Evolutionary conservation across 2,888 invertebrate species (phyloP), one percentile per base, ranked within the genome.

Genomic region (Athalia cordata): DNA sequence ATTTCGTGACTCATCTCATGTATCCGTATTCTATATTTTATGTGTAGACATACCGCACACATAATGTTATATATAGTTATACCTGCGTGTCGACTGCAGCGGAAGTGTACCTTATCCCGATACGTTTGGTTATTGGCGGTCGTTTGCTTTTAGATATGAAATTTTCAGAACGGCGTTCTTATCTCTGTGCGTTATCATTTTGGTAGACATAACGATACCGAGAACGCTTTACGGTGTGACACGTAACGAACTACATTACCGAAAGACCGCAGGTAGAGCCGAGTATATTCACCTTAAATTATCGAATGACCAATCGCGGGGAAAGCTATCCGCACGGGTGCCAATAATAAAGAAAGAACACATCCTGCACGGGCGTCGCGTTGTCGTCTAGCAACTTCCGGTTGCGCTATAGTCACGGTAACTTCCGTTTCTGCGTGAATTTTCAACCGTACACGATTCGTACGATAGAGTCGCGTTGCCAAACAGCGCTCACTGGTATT

Each of bases 361-460:
- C 11, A n/a, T 7, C 61, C 61, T 15, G 13, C 13, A n/a, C 61
- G 3, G 0, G 3, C 61, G 13, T 15, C 13, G 47, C 11, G 13
- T 49, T 9, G 45, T 49, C 49, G 8, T 66, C 66, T 45, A 3
- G 50, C 68, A 50, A 7, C 13, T 52, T 4, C 55, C 52, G 52
- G 13, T 29, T 9, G 29, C 29, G 55, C 15, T 50, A 68, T 29
- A n/a, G 29, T 2, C 43, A 29, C 49, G n/a, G 13, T 6, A 15
- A 50, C 68, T 68, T 72, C 72, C 72, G 57, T 43, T 72, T n/a
- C 59, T 57, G 45, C 72, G 72, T 59, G 59, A 59, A 61, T 72
- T 72, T 59, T 13, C 4, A 7, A 72, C 29, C 29, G 2, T 29
- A 29, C 29, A 1, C 29, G 29, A 29, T 1, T 29, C 29, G 29